Evolutionary conservation across 2,797 vertebrate species (phyloP).

Genomic region (Cryptoblepharus egeriae): DNA sequence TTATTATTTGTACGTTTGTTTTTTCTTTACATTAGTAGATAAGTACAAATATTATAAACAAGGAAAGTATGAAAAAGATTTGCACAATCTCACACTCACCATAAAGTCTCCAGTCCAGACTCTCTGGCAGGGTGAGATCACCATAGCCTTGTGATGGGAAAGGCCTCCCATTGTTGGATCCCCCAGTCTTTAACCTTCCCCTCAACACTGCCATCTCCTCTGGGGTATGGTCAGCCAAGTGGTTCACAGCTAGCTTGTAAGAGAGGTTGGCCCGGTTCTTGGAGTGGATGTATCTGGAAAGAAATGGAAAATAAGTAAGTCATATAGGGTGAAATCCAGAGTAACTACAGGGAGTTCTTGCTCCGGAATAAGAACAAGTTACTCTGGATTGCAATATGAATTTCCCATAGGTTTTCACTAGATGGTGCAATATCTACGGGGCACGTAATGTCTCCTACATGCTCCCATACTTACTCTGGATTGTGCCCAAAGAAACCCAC

Average conservation of each 20-base stretch:
- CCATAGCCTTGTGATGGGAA: slow-evolving; percentile 70
- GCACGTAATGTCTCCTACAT: too few species aligned
- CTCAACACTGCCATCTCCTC: slow-evolving; percentile 77
- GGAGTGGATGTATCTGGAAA: slow-evolving; percentile 80
- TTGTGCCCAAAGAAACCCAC: too few species aligned
- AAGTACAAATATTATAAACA: fast-evolving
- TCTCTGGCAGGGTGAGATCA: slow-evolving; percentile 74
- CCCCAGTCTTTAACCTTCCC: slow-evolving; percentile 70
- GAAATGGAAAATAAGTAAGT: background rate
- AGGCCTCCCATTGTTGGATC: slow-evolving; percentile 74
- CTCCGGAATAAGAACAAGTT: too few species aligned
- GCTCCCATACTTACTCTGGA: too few species aligned
- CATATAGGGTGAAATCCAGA: too few species aligned
- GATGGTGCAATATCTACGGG: too few species aligned
- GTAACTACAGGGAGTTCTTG: too few species aligned
- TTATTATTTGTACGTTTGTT: too few species aligned
- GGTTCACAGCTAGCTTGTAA: slow-evolving; percentile 81
- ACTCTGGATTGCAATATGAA: too few species aligned
- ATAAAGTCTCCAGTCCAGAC: slow-evolving; percentile 81
- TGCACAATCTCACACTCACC: slow-evolving; percentile 66
- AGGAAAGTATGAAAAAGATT: fast-evolving
- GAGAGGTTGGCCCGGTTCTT: slow-evolving; percentile 81
- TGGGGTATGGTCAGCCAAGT: slow-evolving; percentile 79
- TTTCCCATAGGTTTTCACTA: too few species aligned
- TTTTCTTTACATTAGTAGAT: too few species aligned